phyloP scores from a whole-genome alignment of 2,797 vertebrate genomes.

The Clarias pachynema region DNA sequence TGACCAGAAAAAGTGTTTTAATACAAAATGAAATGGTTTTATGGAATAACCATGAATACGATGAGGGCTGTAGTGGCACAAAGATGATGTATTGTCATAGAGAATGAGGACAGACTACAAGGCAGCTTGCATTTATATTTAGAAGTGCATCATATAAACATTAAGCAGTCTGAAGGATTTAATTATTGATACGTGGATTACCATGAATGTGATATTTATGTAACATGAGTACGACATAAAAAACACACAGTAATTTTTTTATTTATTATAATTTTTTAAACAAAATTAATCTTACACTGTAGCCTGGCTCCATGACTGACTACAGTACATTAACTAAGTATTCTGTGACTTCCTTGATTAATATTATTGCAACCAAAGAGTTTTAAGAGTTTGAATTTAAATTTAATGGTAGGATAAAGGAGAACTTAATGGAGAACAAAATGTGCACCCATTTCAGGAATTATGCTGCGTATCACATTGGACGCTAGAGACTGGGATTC shows the following conservation, averaged over 20 bases:
- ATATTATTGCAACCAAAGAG: background rate
- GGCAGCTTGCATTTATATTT: background rate
- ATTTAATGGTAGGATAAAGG: background rate
- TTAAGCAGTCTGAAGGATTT: background rate
- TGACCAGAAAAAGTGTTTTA: slow-evolving; percentile 51
- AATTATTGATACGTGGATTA: background rate
- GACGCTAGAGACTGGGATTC: background rate
- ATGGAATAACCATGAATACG: slow-evolving; percentile 39
- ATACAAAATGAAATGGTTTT: slow-evolving; percentile 55
- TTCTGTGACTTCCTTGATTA: background rate
- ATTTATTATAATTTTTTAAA: too few species aligned
- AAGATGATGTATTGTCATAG: background rate
- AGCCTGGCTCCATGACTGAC: background rate
- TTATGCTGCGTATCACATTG: background rate
- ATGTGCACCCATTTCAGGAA: background rate
- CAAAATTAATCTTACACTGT: background rate
- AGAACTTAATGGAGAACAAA: background rate
- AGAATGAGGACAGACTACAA: background rate
- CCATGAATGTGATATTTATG: background rate
- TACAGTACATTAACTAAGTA: background rate
- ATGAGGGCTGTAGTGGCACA: slow-evolving; percentile 1
- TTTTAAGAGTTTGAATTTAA: background rate
- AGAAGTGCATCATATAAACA: background rate
- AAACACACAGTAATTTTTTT: background rate
- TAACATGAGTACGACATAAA: background rate